Evolutionary conservation across 2,888 invertebrate genomes (phyloP).

Genomic region (Troides aeacus): DNA sequence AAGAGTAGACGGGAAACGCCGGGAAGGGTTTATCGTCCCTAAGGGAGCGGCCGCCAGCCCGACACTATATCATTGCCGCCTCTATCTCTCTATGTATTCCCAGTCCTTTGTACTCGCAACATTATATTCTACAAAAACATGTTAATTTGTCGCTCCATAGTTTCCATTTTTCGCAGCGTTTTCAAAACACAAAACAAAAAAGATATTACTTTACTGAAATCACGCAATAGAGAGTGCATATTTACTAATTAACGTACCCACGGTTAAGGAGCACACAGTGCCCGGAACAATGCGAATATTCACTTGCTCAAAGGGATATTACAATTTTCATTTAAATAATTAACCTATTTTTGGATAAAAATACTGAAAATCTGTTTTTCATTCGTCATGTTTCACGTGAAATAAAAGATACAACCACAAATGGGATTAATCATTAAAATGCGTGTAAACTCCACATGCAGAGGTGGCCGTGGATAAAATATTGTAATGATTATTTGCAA

Average conservation of each 20-base stretch:
- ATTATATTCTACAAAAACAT: constrained; percentile 62
- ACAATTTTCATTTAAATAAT: constrained; percentile 19
- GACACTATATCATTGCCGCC: constrained; percentile 77
- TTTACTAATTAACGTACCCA: constrained; percentile 9
- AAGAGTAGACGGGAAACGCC: constrained; percentile 76
- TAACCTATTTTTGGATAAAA: constrained; percentile 10
- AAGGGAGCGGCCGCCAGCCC: constrained; percentile 72
- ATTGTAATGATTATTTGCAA: constrained; percentile 23
- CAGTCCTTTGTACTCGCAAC: constrained; percentile 60
- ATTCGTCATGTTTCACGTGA: constrained; percentile 9
- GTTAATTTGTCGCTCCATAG: constrained; percentile 47
- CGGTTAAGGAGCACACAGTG: not conserved
- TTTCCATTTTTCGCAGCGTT: constrained; percentile 14
- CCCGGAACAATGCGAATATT: not conserved
- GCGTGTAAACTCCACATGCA: constrained; percentile 7
- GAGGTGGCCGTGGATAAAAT: constrained; percentile 12
- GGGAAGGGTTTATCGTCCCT: constrained; percentile 79
- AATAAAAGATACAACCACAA: constrained; percentile 15
- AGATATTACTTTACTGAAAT: not conserved
- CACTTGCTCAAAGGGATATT: constrained; percentile 4
- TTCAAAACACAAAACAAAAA: not conserved
- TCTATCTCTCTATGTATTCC: constrained; percentile 66
- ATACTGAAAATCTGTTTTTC: not conserved
- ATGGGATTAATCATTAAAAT: constrained; percentile 22
- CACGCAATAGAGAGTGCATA: constrained; percentile 2